Conservation (phyloP, 2,113 vertebrate genomes). For the Camelus dromedarius region DNA sequence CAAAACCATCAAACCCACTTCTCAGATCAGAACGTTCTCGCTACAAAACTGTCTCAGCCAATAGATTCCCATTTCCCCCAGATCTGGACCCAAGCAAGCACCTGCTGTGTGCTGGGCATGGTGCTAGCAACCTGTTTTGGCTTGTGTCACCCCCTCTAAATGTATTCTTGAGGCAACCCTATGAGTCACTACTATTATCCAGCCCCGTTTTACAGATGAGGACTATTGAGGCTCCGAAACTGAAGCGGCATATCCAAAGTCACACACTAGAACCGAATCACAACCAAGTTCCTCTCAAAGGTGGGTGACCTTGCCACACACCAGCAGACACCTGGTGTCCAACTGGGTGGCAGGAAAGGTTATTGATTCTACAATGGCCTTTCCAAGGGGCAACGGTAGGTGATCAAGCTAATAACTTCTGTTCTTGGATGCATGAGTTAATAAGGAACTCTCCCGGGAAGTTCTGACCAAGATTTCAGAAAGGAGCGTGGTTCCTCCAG, state of each 20-base stretch:
- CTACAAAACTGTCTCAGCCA: not conserved
- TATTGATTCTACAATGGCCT: accelerated
- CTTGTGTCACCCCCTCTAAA: not conserved
- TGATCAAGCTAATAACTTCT: not conserved
- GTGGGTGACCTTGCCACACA: not conserved
- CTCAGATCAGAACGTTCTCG: slow-evolving; percentile 60
- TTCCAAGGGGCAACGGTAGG: not conserved
- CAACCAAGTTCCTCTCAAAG: no score
- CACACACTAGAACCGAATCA: not conserved
- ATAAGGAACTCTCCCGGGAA: not conserved
- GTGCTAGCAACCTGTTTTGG: not conserved
- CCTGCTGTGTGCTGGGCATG: accelerated
- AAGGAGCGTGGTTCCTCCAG: not conserved
- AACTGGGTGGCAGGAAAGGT: accelerated
- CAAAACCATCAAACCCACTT: slow-evolving; percentile 77
- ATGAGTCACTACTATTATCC: no score
- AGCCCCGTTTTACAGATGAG: not conserved
- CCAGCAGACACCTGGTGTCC: no score
- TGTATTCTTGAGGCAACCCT: accelerated
- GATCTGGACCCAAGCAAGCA: accelerated
- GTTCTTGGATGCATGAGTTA: accelerated
- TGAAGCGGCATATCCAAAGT: not conserved
- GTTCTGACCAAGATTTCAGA: not conserved
- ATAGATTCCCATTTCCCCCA: not conserved
- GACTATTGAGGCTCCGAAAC: not conserved